Evolutionary conservation across 2,888 invertebrate genomes (phyloP), one percentile per base, ranked within the genome.

Genomic region (Patella caerulea): DNA sequence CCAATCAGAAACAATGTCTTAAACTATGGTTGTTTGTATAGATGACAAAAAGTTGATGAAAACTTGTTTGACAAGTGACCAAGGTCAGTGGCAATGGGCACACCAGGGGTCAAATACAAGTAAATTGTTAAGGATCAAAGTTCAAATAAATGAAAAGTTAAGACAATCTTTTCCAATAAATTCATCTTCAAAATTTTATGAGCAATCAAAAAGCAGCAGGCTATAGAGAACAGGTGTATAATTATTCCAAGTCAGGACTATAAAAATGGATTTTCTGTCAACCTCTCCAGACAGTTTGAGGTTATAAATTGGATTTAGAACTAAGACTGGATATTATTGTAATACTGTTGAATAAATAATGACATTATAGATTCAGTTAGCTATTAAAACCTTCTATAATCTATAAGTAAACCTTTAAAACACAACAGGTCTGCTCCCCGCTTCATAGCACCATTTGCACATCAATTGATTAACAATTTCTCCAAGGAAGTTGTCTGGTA

Each of bases 301-400:
- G 65, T 65, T 65, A 65, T 65, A 65, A 65, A 65, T 65, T 65
- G 65, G 65, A 65, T 65, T 65, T 65, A 19, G 65, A 65, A 65
- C 65, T 65, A 65, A 65, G 65, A 65, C 65, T 65, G 65, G 65
- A 65, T 65, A 65, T 65, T 65, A 65, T 65, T 19, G 65, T 65
- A 65, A 65, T 65, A 19, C 65, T 65, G 65, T 65, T 65, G 65
- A 65, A 65, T 65, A 65, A 65, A 65, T 65, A 65, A 65, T 65
- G 65, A 65, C 65, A 65, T 65, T 65, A 65, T 65, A 65, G 65
- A 65, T 65, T 65, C 65, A 65, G 65, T 65, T 65, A 65, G 65
- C 65, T 65, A 65, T 65, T 65, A 65, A 65, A 65, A 65, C 65
- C 65, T 65, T 19, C 65, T 65, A 19, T 65, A 65, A 65, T 65